A percentile compares a stretch with the other conserved stretches of the same genome.
phyloP scores from a whole-genome alignment of 2,113 vertebrate genomes.

The Nestor notabilis region DNA sequence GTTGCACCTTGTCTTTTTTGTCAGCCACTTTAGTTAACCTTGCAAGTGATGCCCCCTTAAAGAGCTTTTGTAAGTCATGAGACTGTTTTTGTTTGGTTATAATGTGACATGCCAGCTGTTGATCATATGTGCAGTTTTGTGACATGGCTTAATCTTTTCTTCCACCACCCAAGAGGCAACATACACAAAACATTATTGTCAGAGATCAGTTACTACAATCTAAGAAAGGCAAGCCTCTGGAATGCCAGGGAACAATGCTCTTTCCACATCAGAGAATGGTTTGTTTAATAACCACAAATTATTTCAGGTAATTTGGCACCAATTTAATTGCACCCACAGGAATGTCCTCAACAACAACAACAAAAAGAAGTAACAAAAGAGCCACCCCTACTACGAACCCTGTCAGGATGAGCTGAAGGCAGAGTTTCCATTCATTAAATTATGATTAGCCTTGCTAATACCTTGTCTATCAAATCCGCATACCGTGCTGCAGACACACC shows the following conservation, averaged over 20 bases:
- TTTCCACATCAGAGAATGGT: constrained; percentile 48
- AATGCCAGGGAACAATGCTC: constrained; percentile 27
- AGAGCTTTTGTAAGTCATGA: not conserved
- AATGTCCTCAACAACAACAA: constrained; percentile 26
- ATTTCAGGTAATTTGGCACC: constrained; percentile 69
- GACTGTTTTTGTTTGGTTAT: not conserved
- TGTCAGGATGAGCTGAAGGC: not conserved
- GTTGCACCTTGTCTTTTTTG: not conserved
- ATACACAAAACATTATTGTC: constrained; percentile 18
- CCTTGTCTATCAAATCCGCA: constrained; percentile 11
- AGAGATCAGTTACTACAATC: constrained; percentile 4
- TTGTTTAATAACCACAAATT: constrained; percentile 69
- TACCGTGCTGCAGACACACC: not conserved
- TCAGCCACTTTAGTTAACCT: not conserved
- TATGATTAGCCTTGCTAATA: constrained; percentile 53
- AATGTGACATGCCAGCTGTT: constrained; percentile 7
- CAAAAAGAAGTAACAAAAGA: constrained; percentile 46
- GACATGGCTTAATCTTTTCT: not conserved
- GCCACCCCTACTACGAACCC: not conserved
- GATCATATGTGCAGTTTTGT: not conserved
- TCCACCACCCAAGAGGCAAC: constrained; percentile 36
- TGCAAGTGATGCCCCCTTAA: not conserved
- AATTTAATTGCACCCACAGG: constrained; percentile 51
- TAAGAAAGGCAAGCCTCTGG: not conserved
- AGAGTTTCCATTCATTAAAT: constrained; percentile 54